Base-by-base conservation (phyloP, 2,797 vertebrate genomes). In the Knipowitschia caucasica region DNA sequence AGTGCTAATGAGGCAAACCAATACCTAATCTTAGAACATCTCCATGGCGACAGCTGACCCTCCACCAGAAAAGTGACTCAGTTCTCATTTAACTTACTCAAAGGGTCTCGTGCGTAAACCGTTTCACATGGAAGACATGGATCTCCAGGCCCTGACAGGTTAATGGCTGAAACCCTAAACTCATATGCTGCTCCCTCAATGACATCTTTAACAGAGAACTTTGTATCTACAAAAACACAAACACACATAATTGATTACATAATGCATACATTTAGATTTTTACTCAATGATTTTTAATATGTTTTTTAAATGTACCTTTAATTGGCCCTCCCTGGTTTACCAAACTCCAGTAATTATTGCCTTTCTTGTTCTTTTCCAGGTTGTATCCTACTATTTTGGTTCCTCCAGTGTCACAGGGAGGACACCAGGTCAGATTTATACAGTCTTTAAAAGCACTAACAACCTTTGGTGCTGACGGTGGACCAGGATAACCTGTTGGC, bases 351-450 rank as follows among this genome's bases (percentile, higher is more conserved):
- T 85, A 73, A 59, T 76, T 84, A 8, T 90, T 93, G 1, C 94
- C 94, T 60, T 86, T 93, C 82, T 93, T 94, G 51, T 93, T 90
- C 61, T 94, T 97, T 69, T 98, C 94, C 46, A 95, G 12, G 0
- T 91, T 74, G 60, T 95, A 98, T 23, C 94, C 94, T 49, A 90
- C 52, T 50, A 95, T 89, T 57, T 75, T 88, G 52, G 89, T 87
- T 1, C 87, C 88, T 43, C 92, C 90, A 0, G 86, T 86, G 66
- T 92, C 91, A 61, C 35, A 61, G 2, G 95, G 95, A 8, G 85
- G 60, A 11, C 54, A 65, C 95, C 95, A 98, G 7, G 79, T 39
- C 54, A 96, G 79, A 10, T 84, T 89, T 59, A 96, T 83, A 53
- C 77, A 82, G 56, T 90, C 86, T 70, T 84, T 93, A 75, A 85